Evolutionary conservation across 2,113 vertebrate genomes (phyloP).

Genomic region (Clupea harengus): DNA sequence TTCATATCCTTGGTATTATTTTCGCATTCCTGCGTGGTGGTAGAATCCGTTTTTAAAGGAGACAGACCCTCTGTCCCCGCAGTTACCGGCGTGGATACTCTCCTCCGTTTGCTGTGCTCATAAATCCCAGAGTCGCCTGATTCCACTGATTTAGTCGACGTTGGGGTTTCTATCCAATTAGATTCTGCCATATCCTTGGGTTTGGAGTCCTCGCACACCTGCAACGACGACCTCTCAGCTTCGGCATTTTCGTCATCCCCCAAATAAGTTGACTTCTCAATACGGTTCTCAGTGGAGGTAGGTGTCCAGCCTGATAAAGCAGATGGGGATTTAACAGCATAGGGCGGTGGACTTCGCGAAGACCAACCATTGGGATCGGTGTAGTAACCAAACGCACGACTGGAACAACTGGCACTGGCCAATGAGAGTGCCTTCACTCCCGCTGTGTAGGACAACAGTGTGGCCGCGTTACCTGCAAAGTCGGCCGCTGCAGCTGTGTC

Average conservation of each 20-base stretch:
- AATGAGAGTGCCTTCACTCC: constrained; percentile 79
- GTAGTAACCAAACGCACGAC: constrained; percentile 79
- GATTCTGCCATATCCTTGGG: constrained; percentile 80
- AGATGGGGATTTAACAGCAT: constrained; percentile 69
- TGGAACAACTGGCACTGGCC: constrained; percentile 71
- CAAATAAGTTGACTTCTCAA: constrained; percentile 66
- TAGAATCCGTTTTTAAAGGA: constrained; percentile 79
- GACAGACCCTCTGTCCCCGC: constrained; percentile 77
- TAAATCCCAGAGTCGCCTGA: constrained; percentile 82
- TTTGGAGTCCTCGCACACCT: constrained; percentile 76
- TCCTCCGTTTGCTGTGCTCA: constrained; percentile 79
- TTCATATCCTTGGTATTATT: constrained; percentile 70
- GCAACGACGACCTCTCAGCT: constrained; percentile 73
- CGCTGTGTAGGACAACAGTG: constrained; percentile 79
- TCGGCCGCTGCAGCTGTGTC: constrained; percentile 80
- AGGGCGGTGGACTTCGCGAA: constrained; percentile 75
- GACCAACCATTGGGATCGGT: constrained; percentile 79
- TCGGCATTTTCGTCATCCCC: constrained; percentile 72
- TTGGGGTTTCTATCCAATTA: constrained; percentile 82
- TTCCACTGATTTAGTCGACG: constrained; percentile 78
- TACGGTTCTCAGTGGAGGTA: constrained; percentile 65
- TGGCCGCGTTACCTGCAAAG: constrained; percentile 76
- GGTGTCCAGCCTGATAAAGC: constrained; percentile 76
- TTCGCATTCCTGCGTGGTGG: constrained; percentile 78
- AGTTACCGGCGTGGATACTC: constrained; percentile 75